These are phyloP conservation scores for Hemitrygon akajei DNA, from an alignment of 2,797 vertebrate species.

Conservation along the genomic window DNA sequence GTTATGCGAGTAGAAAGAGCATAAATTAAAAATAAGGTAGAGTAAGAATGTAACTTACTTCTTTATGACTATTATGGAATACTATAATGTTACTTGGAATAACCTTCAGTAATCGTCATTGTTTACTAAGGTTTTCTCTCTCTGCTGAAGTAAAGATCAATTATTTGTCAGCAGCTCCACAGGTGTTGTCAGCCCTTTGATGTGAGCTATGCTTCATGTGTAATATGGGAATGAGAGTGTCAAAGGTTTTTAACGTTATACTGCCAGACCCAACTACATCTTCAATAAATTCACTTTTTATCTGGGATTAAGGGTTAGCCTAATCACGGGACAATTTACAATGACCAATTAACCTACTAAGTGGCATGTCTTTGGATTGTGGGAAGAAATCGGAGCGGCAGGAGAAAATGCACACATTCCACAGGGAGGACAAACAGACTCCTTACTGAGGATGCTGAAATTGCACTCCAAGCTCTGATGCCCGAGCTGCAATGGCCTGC, in stretches of 20 bases:
- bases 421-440: too few relatives aligned
- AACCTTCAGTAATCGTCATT: neutral
- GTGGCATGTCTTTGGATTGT: too few relatives aligned
- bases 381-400: too few relatives aligned
- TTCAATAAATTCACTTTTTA: neutral
- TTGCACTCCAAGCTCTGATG: too few relatives aligned
- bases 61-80: neutral
- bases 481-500: too few relatives aligned
- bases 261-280: neutral
- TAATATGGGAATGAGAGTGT: neutral
- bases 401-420: too few relatives aligned
- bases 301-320: neutral
- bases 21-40: neutral
- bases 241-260: neutral
- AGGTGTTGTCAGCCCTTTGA: neutral
- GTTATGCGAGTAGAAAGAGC: neutral
- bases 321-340: too few relatives aligned
- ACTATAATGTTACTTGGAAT: neutral
- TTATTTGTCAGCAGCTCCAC: neutral
- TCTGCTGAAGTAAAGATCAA: neutral
- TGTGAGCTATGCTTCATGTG: neutral
- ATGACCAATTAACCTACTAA: too few relatives aligned
- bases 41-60: neutral
- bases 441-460: too few relatives aligned
- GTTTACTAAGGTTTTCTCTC: neutral